These are phyloP conservation scores for Drosophila siamana DNA, from an alignment of 2,888 invertebrate species.

Conservation along the genomic window DNA sequence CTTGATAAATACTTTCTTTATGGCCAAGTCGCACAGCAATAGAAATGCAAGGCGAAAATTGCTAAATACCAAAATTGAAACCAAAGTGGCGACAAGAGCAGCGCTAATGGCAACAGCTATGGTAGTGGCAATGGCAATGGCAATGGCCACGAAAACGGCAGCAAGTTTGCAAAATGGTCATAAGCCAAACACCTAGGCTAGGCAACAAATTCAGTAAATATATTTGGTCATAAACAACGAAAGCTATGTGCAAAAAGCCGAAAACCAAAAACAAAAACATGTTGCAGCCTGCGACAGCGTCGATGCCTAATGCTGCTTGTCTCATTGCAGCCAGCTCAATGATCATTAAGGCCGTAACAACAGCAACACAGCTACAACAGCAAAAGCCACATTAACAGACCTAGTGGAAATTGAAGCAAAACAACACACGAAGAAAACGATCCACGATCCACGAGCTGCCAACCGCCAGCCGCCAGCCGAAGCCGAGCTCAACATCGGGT, in stretches of 20 bases:
- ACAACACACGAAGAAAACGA: conserved; percentile 37
- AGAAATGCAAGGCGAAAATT: conserved; percentile 63
- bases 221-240: conserved; percentile 79
- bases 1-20: conserved; percentile 72
- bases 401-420: conserved; percentile 50
- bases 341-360: conserved; percentile 52
- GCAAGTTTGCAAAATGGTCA: conserved; percentile 70
- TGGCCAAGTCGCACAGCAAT: conserved; percentile 41
- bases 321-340: conserved; percentile 37
- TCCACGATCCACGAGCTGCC: conserved; percentile 8
- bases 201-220: conserved; percentile 69
- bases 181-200: conserved; percentile 64
- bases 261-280: conserved; percentile 36
- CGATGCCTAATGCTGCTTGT: conserved; percentile 10
- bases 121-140: conserved; percentile 5
- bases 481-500: conserved; percentile 30
- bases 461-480: conserved; percentile 37
- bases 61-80: conserved; percentile 73
- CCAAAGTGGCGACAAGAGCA: conserved; percentile 71
- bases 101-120: conserved; percentile 19
- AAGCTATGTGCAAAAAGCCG: conserved; percentile 53
- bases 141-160: conserved; percentile 50
- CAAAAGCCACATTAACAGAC: conserved; percentile 34
- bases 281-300: conserved; percentile 27
- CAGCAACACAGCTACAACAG: conserved; percentile 21